A percentile compares a stretch with the other conserved stretches of the same genome.
Evolutionary conservation across 1,140 invertebrate genomes (phyloP).

Genomic region (Drosophila parabipectinata): DNA sequence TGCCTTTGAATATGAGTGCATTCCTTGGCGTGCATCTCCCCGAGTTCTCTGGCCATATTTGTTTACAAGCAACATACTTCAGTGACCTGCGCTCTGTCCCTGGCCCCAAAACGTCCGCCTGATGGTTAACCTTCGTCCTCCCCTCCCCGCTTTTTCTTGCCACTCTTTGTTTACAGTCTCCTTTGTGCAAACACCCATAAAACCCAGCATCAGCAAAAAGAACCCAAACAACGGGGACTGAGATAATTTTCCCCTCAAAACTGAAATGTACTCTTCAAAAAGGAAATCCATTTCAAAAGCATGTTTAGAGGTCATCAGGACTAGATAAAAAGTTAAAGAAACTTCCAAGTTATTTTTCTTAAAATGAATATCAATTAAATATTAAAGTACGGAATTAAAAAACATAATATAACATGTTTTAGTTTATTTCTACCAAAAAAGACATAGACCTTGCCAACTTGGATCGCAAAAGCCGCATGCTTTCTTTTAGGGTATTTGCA

Average conservation of each 20-base stretch:
- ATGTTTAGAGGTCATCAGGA: too few species aligned
- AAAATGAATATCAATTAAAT: too few species aligned
- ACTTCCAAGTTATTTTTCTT: too few species aligned
- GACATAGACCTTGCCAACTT: too few species aligned
- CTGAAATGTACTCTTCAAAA: not conserved
- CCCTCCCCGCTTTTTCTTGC: not conserved
- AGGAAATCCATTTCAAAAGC: not conserved
- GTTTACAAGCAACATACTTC: slow-evolving; percentile 70
- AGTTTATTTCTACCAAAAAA: too few species aligned
- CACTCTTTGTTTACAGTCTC: slow-evolving; percentile 11
- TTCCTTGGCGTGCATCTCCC: not conserved
- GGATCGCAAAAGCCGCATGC: not conserved
- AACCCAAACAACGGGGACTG: slow-evolving; percentile 33
- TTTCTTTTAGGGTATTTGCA: slow-evolving; percentile 1
- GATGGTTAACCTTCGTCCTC: slow-evolving; percentile 17
- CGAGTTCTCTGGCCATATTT: slow-evolving; percentile 9
- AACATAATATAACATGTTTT: too few species aligned
- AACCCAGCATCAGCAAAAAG: slow-evolving; percentile 45
- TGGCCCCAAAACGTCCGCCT: slow-evolving; percentile 74
- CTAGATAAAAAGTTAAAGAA: too few species aligned
- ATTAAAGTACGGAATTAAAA: too few species aligned
- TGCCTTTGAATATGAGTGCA: too few species aligned
- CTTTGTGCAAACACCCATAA: slow-evolving; percentile 66
- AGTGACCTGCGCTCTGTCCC: slow-evolving; percentile 61
- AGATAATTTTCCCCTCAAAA: not conserved